A percentile compares a stretch with the other conserved stretches of the same genome.
Conservation (phyloP, 2,797 vertebrate species). For the Micromesistius poutassou region DNA sequence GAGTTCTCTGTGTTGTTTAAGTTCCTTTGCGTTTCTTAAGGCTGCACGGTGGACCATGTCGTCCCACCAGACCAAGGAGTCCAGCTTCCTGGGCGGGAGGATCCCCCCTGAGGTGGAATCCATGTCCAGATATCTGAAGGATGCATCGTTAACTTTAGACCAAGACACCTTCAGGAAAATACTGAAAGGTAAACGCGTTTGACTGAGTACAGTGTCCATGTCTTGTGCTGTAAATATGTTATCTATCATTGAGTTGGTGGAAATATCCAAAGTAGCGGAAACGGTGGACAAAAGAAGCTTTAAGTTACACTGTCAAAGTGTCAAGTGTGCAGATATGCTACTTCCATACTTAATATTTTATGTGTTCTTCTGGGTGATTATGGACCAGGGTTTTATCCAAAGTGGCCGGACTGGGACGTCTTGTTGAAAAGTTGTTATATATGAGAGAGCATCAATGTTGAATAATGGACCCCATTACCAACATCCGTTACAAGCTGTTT, state of each 20-base stretch:
- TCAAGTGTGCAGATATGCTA: background rate
- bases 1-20: background rate
- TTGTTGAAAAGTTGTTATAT: background rate
- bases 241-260: background rate
- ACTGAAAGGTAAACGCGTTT: conserved; percentile 70
- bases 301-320: background rate
- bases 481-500: background rate
- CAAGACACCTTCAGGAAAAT: conserved; percentile 76
- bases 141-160: conserved; percentile 49
- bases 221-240: background rate
- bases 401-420: background rate
- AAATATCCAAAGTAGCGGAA: background rate
- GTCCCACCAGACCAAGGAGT: conserved; percentile 39
- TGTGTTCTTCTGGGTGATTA: background rate
- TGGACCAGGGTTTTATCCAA: background rate
- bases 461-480: background rate
- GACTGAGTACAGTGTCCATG: background rate
- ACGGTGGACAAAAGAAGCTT: background rate
- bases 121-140: conserved; percentile 76
- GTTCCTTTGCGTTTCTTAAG: background rate
- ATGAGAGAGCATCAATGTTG: background rate
- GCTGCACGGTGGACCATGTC: conserved; percentile 48
- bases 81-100: conserved; percentile 71
- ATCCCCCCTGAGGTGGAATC: conserved; percentile 78
- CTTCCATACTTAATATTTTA: background rate